These are phyloP conservation scores for Sinonovacula constricta DNA, from an alignment of 1,140 invertebrate species.

Conservation along the genomic window DNA sequence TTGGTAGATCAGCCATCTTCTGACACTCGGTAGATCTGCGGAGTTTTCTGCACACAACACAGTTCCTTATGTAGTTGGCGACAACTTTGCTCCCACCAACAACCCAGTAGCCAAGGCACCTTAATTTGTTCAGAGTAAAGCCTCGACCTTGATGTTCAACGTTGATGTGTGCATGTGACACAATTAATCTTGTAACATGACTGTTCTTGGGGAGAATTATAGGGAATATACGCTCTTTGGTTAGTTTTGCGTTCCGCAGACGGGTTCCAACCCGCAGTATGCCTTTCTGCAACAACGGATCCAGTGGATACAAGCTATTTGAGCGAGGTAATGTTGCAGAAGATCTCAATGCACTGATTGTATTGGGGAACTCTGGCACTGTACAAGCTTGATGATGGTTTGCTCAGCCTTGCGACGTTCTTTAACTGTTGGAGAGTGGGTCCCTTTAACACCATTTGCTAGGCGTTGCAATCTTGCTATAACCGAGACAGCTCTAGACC, in stretches of 20 bases:
- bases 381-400: conserved; percentile 21
- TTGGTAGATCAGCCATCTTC: conserved; percentile 53
- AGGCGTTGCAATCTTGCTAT: conserved; percentile 21
- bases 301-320: conserved; percentile 24
- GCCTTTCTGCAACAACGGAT: conserved; percentile 28
- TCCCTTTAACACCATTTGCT: conserved; percentile 5
- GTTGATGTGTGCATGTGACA: conserved; percentile 33
- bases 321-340: conserved; percentile 8
- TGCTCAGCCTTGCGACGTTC: conserved; percentile 19
- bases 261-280: conserved; percentile 40
- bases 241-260: conserved; percentile 18
- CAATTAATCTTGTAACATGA: conserved; percentile 35
- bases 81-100: conserved; percentile 16
- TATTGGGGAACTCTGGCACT: conserved; percentile 19
- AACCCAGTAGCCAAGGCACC: conserved; percentile 32
- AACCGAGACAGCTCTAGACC: conserved; percentile 13
- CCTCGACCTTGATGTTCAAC: conserved; percentile 50
- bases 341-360: conserved; percentile 12
- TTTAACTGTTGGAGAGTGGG: not conserved
- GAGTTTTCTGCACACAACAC: conserved; percentile 46
- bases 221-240: conserved; percentile 14
- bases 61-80: conserved; percentile 20
- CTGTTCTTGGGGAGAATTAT: conserved; percentile 31
- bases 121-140: conserved; percentile 32
- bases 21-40: conserved; percentile 19